Base-by-base conservation (phyloP, 2,113 vertebrate genomes). In the Triplophysa dalaica region DNA sequence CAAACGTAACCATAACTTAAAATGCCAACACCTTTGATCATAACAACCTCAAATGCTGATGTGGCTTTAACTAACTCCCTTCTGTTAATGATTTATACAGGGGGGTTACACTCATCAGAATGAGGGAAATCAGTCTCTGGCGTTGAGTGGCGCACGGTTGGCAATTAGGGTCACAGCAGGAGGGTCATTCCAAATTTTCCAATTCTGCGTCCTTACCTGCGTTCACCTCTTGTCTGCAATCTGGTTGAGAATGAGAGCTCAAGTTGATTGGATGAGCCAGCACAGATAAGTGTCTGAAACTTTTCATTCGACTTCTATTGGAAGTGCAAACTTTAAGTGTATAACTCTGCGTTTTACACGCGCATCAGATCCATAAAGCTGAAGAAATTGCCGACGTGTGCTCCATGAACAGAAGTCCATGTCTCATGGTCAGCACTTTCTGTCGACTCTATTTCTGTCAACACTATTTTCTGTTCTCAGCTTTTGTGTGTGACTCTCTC, bases 361-460 rank as follows among this genome's bases (percentile, higher is more conserved):
- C 26, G 11, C 54, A 67, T 78, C 65, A 48, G 69, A 84, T 84
- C 38, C 83, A 80, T 69, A 78, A 84, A 84, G 78, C 80, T 79
- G 79, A 22, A 82, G 82, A 90, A 89, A 89, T 77, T 89, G 89
- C 87, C 12, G 52, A 83, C 60, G 75, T 85, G 85, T 87, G 84
- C 84, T 76, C 82, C 12, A 2, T 43, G 61, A 60, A 60, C 52
- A 81, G 56, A 66, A 89, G 83, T 62, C 72, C 62, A 81, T 82
- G 56, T 80, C 84, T 78, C 54, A 1, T 82, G 65, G 82, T 91
- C 90, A 91, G 90, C 90, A 90, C 64, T 89, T 90, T 85, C 85
- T 74, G 80, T 87, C 54, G 26, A 81, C 68, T 83, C 84, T 88
- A 77, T 90, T 90, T 89, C 82, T 67, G 86, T 87, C 87, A 89